These are phyloP conservation scores for Calameuta pallipes DNA, from an alignment of 2,888 invertebrate genomes.

Conservation along the genomic window DNA sequence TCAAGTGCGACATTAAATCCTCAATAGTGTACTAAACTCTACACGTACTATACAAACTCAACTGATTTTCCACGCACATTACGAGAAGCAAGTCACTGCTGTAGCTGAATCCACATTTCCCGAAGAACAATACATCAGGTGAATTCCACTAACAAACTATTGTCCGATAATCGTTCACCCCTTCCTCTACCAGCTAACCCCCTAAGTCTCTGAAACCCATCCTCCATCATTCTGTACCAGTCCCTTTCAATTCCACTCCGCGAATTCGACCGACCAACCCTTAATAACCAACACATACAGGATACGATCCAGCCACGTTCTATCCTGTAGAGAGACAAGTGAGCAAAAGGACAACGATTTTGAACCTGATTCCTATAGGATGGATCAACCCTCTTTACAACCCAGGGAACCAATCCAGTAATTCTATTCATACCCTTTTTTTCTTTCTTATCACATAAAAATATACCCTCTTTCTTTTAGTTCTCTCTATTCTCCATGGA, in stretches of 20 bases:
- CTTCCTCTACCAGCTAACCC: constrained; percentile 11
- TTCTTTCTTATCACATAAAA: not conserved
- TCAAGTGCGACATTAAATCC: not conserved
- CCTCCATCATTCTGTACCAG: not conserved
- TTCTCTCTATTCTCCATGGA: constrained; percentile 1
- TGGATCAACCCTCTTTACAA: not conserved
- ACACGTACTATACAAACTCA: not conserved
- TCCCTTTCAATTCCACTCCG: not conserved
- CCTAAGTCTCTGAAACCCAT: not conserved
- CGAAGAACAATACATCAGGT: constrained; percentile 63
- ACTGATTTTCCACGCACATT: not conserved
- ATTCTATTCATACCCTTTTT: not conserved
- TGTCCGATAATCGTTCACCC: constrained; percentile 62
- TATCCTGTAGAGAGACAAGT: constrained; percentile 4
- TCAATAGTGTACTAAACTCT: not conserved
- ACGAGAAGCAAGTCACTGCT: constrained; percentile 34
- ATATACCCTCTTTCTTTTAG: constrained; percentile 5
- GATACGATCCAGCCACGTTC: constrained; percentile 2
- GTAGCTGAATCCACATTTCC: constrained; percentile 63
- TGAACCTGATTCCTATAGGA: not conserved
- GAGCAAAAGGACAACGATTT: constrained; percentile 2
- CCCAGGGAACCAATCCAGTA: not conserved
- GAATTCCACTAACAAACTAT: constrained; percentile 66
- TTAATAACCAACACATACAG: constrained; percentile 26
- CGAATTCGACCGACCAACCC: constrained; percentile 11